Percentiles rank a stretch among this genome's conserved stretches.
These are phyloP conservation scores for Deilephila porcellus DNA, from an alignment of 2,888 invertebrate species.

Conservation along the genomic window DNA sequence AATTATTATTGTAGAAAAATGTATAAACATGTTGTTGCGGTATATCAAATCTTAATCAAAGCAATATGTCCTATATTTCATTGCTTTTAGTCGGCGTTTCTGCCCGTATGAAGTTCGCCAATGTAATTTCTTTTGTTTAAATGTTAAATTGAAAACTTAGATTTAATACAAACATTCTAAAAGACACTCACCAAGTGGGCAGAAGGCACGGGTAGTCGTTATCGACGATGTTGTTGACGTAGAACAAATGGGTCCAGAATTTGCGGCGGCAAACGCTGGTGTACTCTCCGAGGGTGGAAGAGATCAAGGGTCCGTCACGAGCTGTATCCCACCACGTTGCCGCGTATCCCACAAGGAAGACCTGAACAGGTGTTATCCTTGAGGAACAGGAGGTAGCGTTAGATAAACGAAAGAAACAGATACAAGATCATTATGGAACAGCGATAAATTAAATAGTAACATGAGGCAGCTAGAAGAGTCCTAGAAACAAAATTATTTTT, in stretches of 20 bases:
- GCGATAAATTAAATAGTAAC: too few species aligned
- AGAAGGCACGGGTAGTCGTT: constrained; percentile 35
- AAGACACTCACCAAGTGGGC: constrained; percentile 44
- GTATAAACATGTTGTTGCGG: too few species aligned
- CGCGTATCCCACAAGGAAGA: constrained; percentile 40
- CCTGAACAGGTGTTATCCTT: constrained; percentile 44
- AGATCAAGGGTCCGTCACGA: constrained; percentile 40
- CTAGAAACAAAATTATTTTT: too few species aligned
- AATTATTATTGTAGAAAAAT: too few species aligned
- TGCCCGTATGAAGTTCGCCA: too few species aligned
- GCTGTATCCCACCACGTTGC: constrained; percentile 44
- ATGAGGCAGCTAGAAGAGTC: too few species aligned
- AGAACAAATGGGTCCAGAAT: constrained; percentile 46
- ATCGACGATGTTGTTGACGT: constrained; percentile 44
- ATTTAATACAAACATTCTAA: too few species aligned
- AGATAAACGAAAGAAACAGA: neutral
- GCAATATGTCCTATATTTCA: too few species aligned
- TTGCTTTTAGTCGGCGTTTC: too few species aligned
- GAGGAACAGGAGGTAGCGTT: neutral
- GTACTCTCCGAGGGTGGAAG: constrained; percentile 39
- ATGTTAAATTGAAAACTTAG: too few species aligned
- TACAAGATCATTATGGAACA: neutral
- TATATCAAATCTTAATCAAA: too few species aligned
- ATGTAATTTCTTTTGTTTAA: too few species aligned
- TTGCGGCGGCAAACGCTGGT: constrained; percentile 39